A percentile compares a stretch with the other conserved stretches of the same genome.
Evolutionary conservation across 2,888 invertebrate species (phyloP).

Genomic region (Platycnemis pennipes): DNA sequence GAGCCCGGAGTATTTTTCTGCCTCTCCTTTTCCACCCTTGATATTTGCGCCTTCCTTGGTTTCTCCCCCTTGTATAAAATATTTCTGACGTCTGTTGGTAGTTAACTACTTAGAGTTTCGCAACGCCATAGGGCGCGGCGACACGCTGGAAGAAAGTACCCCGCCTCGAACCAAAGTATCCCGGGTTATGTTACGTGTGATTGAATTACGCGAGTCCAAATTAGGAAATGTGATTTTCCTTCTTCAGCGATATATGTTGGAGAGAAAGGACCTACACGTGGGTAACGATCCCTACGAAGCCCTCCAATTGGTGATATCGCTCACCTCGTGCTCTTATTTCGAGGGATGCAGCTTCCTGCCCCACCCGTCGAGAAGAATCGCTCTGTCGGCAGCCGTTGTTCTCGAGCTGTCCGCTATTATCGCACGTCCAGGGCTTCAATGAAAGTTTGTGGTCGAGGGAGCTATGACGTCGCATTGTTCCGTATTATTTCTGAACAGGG

Average conservation of each 20-base stretch:
- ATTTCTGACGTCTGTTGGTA: background rate
- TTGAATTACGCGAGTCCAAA: background rate
- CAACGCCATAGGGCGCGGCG: background rate
- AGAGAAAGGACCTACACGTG: constrained; percentile 3
- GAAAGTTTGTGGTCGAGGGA: background rate
- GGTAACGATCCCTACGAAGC: background rate
- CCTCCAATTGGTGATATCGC: background rate
- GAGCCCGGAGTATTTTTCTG: background rate
- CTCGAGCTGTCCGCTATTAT: background rate
- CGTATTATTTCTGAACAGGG: no score
- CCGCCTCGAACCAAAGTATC: background rate
- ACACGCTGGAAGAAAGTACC: background rate
- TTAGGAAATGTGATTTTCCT: background rate
- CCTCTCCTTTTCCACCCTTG: background rate
- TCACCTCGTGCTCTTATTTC: background rate
- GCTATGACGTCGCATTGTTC: background rate
- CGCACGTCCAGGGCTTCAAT: background rate
- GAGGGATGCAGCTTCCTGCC: background rate
- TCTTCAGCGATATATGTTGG: background rate
- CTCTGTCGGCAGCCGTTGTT: background rate
- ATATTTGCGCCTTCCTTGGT: background rate
- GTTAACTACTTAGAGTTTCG: background rate
- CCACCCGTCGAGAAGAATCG: background rate
- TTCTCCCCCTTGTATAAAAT: background rate
- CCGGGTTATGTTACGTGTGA: background rate